Base-by-base conservation (phyloP, 2,797 vertebrate species). In the Amblyopsis hoosieri region DNA sequence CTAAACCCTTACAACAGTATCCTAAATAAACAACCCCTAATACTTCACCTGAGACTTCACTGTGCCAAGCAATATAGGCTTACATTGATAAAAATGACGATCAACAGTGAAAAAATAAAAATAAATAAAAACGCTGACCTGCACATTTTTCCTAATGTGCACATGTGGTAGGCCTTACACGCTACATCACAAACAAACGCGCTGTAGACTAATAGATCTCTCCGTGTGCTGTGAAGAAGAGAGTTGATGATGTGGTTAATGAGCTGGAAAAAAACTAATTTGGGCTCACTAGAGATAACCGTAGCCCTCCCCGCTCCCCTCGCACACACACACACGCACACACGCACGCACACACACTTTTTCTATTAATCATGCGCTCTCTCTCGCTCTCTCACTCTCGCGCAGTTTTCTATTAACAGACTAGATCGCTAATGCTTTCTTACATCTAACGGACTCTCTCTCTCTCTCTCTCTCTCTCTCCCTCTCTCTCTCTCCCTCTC, bases 261-360 rank as follows among this genome's bases (percentile, higher is more conserved):
- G 92, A 88, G 85, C 76, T 82, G 85, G 84, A 88, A 88, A 84
- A 89, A 85, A 85, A 65, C 73, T 86, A 73, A 90, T 90, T 82
- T 88, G 56, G 79, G 45, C 73, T 79, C 74, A 79, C 70, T 74
- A 60, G 75, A 91, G 85, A 91, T 84, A 88, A 81, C 76, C 64
- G 37, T 29, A 47, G 57, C 50, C 14, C 13, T 46, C 47, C 29
- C 23, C 23, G 23, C 23, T 23, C 3, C 23, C 3, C 23, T 29
- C 23, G 3, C 23, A 29, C 23, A 29, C 23, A 29, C 23, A 29
- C 23, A 23, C 23, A 23, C 65, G 59, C 64, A 31, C 57, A 54
- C 10, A 49, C 72, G 45, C 47, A 48, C 65, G 64, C 33, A 17
- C 13, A 56, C 13, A 10, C 13, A 4, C 4, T 2, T 12, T 57